A percentile compares a stretch with the other conserved stretches of the same genome.
phyloP scores from a whole-genome alignment of 2,888 invertebrate species.

The Odontocolon sp. region DNA sequence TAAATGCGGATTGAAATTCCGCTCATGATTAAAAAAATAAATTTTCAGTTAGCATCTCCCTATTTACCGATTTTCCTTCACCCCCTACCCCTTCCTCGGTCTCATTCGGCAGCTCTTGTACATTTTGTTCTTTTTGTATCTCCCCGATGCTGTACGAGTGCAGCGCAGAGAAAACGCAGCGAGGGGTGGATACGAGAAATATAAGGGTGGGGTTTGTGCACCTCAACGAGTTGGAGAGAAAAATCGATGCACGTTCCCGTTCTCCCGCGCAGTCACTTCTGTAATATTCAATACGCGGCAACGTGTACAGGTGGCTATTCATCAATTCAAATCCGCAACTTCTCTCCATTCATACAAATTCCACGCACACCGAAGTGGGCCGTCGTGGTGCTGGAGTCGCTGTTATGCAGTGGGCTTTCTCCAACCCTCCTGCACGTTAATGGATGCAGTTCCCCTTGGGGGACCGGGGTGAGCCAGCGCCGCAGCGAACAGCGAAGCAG shows the following conservation, averaged over 20 bases:
- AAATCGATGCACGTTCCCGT: constrained; percentile 55
- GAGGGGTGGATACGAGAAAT: background rate
- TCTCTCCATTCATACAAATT: constrained; percentile 74
- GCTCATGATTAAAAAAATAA: constrained; percentile 16
- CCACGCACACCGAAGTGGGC: constrained; percentile 61
- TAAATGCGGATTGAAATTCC: background rate
- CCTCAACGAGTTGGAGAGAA: constrained; percentile 39
- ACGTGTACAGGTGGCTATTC: constrained; percentile 72
- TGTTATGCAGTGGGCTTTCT: constrained; percentile 33
- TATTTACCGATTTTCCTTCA: background rate
- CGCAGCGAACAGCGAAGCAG: constrained; percentile 29
- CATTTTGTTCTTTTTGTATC: background rate
- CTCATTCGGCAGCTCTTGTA: background rate
- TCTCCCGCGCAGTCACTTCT: constrained; percentile 65
- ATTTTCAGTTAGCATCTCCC: background rate
- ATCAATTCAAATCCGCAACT: constrained; percentile 77
- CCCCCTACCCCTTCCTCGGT: background rate
- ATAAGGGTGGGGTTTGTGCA: constrained; percentile 6
- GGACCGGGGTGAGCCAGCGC: constrained; percentile 56
- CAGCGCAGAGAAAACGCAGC: constrained; percentile 6
- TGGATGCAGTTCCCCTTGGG: constrained; percentile 75
- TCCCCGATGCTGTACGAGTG: background rate
- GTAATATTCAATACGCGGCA: constrained; percentile 72
- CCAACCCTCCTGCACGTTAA: constrained; percentile 69
- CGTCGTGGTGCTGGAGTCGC: constrained; percentile 9